These are phyloP conservation scores for Teleiodes luculella DNA, from an alignment of 2,888 invertebrate genomes.

Conservation along the genomic window DNA sequence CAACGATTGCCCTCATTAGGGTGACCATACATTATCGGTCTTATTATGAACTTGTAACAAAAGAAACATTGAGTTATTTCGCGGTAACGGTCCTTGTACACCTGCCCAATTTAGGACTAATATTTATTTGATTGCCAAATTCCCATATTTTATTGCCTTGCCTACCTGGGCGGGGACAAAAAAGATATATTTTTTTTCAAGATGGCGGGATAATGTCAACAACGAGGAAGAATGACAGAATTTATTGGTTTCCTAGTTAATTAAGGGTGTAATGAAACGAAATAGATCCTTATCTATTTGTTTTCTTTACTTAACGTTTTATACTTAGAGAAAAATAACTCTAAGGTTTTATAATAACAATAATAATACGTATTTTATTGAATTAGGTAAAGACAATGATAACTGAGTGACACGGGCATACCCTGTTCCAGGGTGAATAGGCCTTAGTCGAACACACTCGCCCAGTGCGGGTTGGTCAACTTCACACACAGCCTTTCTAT, in stretches of 20 bases:
- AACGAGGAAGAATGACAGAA: conserved; percentile 29
- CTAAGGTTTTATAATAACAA: background rate
- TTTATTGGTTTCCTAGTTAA: conserved; percentile 37
- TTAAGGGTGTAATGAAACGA: conserved; percentile 28
- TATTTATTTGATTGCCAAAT: conserved; percentile 76
- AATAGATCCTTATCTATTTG: conserved; percentile 14
- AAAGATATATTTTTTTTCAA: conserved; percentile 25
- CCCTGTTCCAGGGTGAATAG: too few relatives aligned
- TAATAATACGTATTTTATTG: too few relatives aligned
- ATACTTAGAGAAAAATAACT: background rate
- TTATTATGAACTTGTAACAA: conserved; percentile 23
- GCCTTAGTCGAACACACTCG: too few relatives aligned
- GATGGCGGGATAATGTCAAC: conserved; percentile 22
- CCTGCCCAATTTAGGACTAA: conserved; percentile 64
- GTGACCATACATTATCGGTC: conserved; percentile 25
- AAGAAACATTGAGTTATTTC: conserved; percentile 45
- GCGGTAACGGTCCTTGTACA: conserved; percentile 40
- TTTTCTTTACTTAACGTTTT: conserved; percentile 3
- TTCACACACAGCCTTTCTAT: too few relatives aligned
- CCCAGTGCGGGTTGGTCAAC: too few relatives aligned
- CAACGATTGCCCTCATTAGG: conserved; percentile 32
- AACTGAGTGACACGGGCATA: too few relatives aligned
- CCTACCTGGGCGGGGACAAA: conserved; percentile 29
- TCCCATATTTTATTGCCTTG: conserved; percentile 28
- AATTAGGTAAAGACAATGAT: too few relatives aligned